A percentile compares a stretch with the other conserved stretches of the same genome.
These are phyloP conservation scores for Laothoe populi DNA, from an alignment of 2,888 invertebrate genomes.

Conservation along the genomic window DNA sequence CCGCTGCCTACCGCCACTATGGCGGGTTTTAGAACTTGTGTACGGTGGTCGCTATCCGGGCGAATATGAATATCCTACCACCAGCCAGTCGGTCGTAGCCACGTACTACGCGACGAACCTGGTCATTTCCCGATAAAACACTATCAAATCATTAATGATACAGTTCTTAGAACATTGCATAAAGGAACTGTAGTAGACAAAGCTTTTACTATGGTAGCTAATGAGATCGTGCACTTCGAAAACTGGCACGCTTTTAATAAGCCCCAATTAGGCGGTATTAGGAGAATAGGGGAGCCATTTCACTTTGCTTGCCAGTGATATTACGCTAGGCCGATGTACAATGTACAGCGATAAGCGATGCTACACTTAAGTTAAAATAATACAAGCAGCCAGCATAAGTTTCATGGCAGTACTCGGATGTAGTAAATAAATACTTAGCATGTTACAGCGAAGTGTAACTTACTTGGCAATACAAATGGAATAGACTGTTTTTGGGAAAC, in stretches of 20 bases:
- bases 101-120: too few species aligned
- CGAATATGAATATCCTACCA: too few species aligned
- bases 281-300: slow-evolving; percentile 29
- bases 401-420: slow-evolving; percentile 8
- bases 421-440: slow-evolving; percentile 17
- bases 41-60: too few species aligned
- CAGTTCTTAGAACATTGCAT: not conserved
- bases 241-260: slow-evolving; percentile 30
- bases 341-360: not conserved
- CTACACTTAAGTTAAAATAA: slow-evolving; percentile 8
- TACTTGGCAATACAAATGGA: slow-evolving; percentile 8
- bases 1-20: too few species aligned
- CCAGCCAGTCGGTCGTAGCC: too few species aligned
- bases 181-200: slow-evolving; percentile 10
- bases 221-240: slow-evolving; percentile 27
- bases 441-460: not conserved
- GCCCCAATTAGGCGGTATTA: slow-evolving; percentile 30
- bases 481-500: not conserved
- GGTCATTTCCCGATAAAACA: too few species aligned
- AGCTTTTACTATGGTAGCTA: slow-evolving; percentile 21
- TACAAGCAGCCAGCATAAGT: not conserved
- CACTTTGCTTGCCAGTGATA: slow-evolving; percentile 26
- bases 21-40: too few species aligned
- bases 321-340: slow-evolving; percentile 6
- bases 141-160: not conserved